Evolutionary conservation across 1,140 invertebrate species (phyloP), one percentile per base, ranked within the genome.

Genomic region (Trichomalopsis sarcophagae): DNA sequence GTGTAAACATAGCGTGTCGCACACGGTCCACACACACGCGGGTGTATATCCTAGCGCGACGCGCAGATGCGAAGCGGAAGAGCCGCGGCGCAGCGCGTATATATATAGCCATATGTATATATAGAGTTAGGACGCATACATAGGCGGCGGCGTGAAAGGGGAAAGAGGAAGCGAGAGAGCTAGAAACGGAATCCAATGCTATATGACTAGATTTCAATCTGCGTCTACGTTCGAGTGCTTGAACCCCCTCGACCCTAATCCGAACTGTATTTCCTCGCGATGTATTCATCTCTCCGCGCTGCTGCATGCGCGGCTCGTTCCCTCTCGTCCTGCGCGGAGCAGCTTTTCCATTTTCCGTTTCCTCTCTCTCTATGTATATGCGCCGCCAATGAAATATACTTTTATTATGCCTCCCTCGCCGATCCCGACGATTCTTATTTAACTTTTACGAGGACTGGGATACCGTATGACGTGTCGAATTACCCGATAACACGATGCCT

Each of bases 191-290:
- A 77, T 69, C 78, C 78, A 80, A 77, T 69, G 36, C 71, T 86
- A 82, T 87, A 82, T 85, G 88, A 89, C 85, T 84, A 88, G 88
- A 89, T 90, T 89, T 89, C 88, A 89, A 89, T 90, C 87, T 88
- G 73, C 69, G 81, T 44, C 66, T 55, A 71, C 27, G 83, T 83
- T 86, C 81, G 76, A 73, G 77, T 86, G 40, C 84, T 82, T 86
- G 73, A 73, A 81, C 40, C 78, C 78, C 33, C 73, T 78, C 84
- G 75, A 83, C 66, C 82, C 76, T 84, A 78, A 84, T 84, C 82
- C 66, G 82, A 21, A 78, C 76, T 33, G 55, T 50, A 80, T 80
- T 80, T 80, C 78, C 78, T 80, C 62, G 62, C 78, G 66, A 71
- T 77, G 50, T 66, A 83, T 69, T 44, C 82, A 50, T 68, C 44